These are phyloP conservation scores for Megaleporinus macrocephalus DNA, from an alignment of 2,113 vertebrate genomes.

Conservation along the genomic window DNA sequence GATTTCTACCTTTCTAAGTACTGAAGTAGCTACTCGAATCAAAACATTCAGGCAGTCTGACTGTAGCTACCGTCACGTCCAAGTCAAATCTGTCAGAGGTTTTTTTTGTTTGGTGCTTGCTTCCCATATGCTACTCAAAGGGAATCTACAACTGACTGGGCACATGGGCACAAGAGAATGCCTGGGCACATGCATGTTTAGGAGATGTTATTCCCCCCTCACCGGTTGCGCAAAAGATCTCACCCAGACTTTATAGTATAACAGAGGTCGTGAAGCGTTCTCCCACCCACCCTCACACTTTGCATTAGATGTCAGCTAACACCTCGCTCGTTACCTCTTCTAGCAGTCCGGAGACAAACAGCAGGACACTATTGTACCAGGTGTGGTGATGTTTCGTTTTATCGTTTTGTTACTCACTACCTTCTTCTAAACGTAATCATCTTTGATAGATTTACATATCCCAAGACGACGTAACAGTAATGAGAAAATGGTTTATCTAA, in stretches of 20 bases:
- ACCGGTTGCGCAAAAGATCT: slow-evolving; percentile 16
- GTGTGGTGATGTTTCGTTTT: slow-evolving; percentile 37
- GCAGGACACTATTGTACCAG: slow-evolving; percentile 67
- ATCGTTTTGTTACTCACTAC: slow-evolving; percentile 45
- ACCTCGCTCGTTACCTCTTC: slow-evolving; percentile 68
- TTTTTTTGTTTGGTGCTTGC: slow-evolving; percentile 66
- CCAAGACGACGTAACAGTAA: slow-evolving; percentile 77
- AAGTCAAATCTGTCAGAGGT: slow-evolving; percentile 69
- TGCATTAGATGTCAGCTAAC: slow-evolving; percentile 69
- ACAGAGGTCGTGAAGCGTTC: slow-evolving; percentile 69
- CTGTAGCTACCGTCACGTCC: slow-evolving; percentile 63
- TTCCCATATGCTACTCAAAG: slow-evolving; percentile 69
- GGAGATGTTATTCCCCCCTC: slow-evolving; percentile 65
- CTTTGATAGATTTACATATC: slow-evolving; percentile 75
- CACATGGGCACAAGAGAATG: slow-evolving; percentile 69
- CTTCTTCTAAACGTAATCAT: slow-evolving; percentile 60
- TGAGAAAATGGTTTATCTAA: slow-evolving; percentile 77
- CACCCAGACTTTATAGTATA: slow-evolving; percentile 66
- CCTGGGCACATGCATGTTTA: slow-evolving; percentile 69
- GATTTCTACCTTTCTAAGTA: slow-evolving; percentile 69
- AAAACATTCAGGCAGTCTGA: slow-evolving; percentile 70
- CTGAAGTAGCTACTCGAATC: slow-evolving; percentile 62
- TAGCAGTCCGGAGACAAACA: slow-evolving; percentile 59
- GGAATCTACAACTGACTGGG: slow-evolving; percentile 65
- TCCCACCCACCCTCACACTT: slow-evolving; percentile 63